These are phyloP conservation scores for Actenoides hombroni DNA, from an alignment of 2,113 vertebrate genomes.

Conservation along the genomic window DNA sequence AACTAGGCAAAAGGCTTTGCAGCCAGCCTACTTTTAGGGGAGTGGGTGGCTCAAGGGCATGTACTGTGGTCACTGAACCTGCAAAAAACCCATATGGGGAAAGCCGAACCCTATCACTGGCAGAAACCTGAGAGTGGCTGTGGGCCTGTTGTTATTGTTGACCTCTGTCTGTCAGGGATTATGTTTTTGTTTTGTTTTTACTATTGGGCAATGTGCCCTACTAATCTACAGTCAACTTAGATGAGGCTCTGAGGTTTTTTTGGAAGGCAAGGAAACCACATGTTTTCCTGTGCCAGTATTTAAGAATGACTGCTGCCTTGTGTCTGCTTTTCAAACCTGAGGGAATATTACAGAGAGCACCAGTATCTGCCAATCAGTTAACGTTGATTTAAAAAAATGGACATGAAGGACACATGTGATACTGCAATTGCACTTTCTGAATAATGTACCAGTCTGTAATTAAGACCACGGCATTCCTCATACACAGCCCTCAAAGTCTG, in stretches of 20 bases:
- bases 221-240: not conserved
- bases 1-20: not conserved
- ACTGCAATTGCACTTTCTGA: not conserved
- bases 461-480: not conserved
- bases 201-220: not conserved
- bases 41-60: not conserved
- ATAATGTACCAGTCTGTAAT: not conserved
- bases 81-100: not conserved
- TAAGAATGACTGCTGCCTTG: not conserved
- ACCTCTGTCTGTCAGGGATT: conserved; percentile 6
- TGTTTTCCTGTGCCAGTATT: not conserved
- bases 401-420: not conserved
- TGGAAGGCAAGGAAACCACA: not conserved
- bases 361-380: not conserved
- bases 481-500: not conserved
- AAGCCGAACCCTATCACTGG: not conserved
- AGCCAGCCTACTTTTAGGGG: not conserved
- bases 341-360: not conserved
- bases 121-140: not conserved
- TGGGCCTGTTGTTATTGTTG: conserved; percentile 1
- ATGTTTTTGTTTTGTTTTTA: conserved; percentile 19
- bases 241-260: not conserved
- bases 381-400: not conserved
- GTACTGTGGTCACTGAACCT: not conserved
- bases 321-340: not conserved